phyloP scores from a whole-genome alignment of 2,113 vertebrate genomes.

The Actinemys pallida region DNA sequence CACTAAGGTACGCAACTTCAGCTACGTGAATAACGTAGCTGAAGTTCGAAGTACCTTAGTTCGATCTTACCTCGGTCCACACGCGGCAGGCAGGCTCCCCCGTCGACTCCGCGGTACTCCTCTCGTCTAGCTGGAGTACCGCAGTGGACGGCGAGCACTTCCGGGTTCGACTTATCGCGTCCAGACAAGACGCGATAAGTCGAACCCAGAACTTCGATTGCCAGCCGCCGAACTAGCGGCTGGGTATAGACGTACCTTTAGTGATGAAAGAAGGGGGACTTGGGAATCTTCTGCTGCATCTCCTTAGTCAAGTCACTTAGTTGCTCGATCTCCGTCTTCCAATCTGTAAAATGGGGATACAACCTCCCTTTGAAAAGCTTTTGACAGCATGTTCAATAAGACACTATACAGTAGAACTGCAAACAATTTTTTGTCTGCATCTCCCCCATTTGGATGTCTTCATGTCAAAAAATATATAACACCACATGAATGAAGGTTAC shows the following conservation, averaged over 20 bases:
- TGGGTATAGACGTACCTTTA: background rate
- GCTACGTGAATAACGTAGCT: too few species aligned
- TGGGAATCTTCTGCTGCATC: fast-evolving
- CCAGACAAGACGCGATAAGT: too few species aligned
- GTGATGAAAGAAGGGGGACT: background rate
- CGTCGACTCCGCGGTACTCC: too few species aligned
- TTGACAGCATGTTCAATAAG: background rate
- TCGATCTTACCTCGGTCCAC: too few species aligned
- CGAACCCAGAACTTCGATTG: too few species aligned
- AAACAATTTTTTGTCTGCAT: background rate
- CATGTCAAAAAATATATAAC: background rate
- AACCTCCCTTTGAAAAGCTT: background rate
- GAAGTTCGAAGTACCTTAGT: too few species aligned
- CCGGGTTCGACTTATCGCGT: too few species aligned
- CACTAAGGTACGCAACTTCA: too few species aligned
- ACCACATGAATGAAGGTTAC: fast-evolving
- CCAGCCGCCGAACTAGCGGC: too few species aligned
- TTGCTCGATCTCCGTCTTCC: fast-evolving
- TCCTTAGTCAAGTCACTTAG: background rate
- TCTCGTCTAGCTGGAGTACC: too few species aligned
- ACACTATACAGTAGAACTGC: background rate
- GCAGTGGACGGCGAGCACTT: too few species aligned
- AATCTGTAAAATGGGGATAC: background rate
- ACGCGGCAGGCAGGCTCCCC: too few species aligned
- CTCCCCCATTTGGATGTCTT: background rate